These are phyloP conservation scores for Ips nitidus DNA, from an alignment of 1,140 invertebrate genomes.

Conservation along the genomic window DNA sequence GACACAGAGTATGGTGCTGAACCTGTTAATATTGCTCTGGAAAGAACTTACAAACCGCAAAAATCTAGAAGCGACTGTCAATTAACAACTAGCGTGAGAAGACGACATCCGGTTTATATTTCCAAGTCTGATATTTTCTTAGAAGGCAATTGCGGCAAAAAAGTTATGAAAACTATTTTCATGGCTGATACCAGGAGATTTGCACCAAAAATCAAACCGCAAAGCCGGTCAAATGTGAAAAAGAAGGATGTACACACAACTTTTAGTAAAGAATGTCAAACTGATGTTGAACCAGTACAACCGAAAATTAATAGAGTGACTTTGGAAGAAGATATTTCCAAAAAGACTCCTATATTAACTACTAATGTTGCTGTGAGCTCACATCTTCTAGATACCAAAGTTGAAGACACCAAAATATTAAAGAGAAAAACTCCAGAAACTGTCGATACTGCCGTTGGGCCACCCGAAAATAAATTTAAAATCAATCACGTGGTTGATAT, in stretches of 20 bases:
- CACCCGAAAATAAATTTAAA: too few species aligned
- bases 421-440: too few species aligned
- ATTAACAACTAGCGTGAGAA: background rate
- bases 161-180: slow-evolving; percentile 15
- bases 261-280: slow-evolving; percentile 10
- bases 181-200: background rate
- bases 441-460: too few species aligned
- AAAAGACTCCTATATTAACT: too few species aligned
- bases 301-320: too few species aligned
- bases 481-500: background rate
- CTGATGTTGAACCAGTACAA: too few species aligned
- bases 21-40: background rate
- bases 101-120: background rate
- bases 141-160: background rate
- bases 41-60: background rate
- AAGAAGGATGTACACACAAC: background rate
- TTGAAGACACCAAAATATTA: too few species aligned
- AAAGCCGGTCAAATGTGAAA: background rate
- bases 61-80: slow-evolving; percentile 11
- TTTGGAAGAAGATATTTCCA: too few species aligned
- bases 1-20: slow-evolving; percentile 1
- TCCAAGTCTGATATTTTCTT: slow-evolving; percentile 28
- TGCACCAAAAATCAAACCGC: too few species aligned
- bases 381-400: too few species aligned
- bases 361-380: too few species aligned